These are phyloP conservation scores for Mayetiola destructor DNA, from an alignment of 2,888 invertebrate genomes.

Conservation along the genomic window DNA sequence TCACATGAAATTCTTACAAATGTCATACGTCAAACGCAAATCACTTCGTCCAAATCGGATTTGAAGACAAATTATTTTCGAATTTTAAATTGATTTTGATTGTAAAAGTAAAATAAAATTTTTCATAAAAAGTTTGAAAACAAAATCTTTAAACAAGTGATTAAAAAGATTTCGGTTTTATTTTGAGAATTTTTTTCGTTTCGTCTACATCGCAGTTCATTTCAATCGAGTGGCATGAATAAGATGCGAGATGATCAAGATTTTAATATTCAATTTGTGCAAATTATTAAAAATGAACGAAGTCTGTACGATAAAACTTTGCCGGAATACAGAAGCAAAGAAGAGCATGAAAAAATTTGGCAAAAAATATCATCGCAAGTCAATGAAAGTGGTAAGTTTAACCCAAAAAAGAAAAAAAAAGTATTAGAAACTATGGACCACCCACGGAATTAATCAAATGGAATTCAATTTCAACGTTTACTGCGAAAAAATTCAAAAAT, in stretches of 20 bases:
- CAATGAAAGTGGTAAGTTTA: slow-evolving; percentile 30
- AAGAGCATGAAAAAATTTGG: slow-evolving; percentile 35
- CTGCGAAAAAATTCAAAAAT: not conserved
- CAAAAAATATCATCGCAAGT: slow-evolving; percentile 31
- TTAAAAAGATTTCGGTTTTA: not conserved
- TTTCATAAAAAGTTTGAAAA: not conserved
- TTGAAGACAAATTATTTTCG: not conserved
- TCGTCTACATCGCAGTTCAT: not conserved
- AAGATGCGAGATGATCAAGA: slow-evolving; percentile 36
- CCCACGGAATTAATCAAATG: too few species aligned
- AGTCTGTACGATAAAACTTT: slow-evolving; percentile 37
- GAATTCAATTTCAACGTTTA: not conserved
- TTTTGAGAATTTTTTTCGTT: not conserved
- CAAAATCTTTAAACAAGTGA: not conserved
- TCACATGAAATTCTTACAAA: not conserved
- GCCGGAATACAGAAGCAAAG: slow-evolving; percentile 36
- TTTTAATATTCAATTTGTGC: slow-evolving; percentile 37
- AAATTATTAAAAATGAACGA: slow-evolving; percentile 36
- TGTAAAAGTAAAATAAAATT: not conserved
- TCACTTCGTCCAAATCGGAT: too few species aligned
- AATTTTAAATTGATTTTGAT: not conserved
- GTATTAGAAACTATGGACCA: too few species aligned
- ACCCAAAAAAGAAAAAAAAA: slow-evolving; percentile 6
- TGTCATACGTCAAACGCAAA: slow-evolving; percentile 2
- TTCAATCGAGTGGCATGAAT: slow-evolving; percentile 2